These are phyloP conservation scores for Ceyx melanurus DNA, from an alignment of 2,113 vertebrate species.

Conservation along the genomic window DNA sequence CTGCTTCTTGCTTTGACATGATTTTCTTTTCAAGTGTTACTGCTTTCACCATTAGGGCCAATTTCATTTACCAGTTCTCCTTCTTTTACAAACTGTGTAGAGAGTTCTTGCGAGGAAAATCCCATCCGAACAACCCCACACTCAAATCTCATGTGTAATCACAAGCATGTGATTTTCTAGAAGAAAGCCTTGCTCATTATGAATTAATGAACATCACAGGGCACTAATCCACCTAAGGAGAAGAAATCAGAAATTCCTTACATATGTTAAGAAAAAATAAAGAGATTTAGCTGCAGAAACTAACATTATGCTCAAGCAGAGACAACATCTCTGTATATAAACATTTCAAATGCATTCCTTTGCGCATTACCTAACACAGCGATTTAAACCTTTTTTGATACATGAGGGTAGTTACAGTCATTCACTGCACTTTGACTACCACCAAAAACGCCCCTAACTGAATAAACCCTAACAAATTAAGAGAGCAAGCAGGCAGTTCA, in stretches of 20 bases:
- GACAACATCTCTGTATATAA: not conserved
- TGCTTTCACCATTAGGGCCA: not conserved
- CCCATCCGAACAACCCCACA: no score
- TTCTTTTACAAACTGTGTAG: not conserved
- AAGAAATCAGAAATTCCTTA: conserved; percentile 3
- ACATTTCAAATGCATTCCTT: not conserved
- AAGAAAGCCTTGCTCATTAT: conserved; percentile 21
- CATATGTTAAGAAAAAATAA: not conserved
- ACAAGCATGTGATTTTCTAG: conserved; percentile 19
- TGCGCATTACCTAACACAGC: not conserved
- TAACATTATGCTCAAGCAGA: not conserved
- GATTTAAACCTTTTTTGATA: not conserved
- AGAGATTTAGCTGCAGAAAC: not conserved
- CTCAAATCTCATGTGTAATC: not conserved
- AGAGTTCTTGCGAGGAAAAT: not conserved
- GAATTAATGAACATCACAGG: conserved; percentile 15
- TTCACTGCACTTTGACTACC: not conserved
- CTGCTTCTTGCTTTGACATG: not conserved
- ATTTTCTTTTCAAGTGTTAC: not conserved
- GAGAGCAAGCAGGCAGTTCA: not conserved
- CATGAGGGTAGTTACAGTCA: not conserved
- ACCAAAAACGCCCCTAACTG: not conserved
- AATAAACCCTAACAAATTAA: not conserved
- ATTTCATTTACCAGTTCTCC: not conserved
- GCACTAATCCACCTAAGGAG: not conserved